phyloP scores from a whole-genome alignment of 2,888 invertebrate species.

The Pomacea canaliculata region DNA sequence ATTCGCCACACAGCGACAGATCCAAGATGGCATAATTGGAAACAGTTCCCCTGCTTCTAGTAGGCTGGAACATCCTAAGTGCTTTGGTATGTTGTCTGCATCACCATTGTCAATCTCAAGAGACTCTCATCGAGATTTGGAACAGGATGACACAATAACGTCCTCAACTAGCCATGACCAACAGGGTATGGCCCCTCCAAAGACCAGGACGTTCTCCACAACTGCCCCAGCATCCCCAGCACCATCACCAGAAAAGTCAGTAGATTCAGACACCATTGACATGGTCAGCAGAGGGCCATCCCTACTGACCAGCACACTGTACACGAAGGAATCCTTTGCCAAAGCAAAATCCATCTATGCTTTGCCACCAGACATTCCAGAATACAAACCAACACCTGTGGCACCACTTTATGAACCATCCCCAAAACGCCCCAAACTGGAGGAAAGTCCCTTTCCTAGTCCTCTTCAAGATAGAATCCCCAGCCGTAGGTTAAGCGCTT shows the following conservation, averaged over 20 bases:
- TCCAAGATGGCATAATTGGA: slow-evolving; percentile 15
- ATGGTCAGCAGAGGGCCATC: background rate
- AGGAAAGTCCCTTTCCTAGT: slow-evolving; percentile 12
- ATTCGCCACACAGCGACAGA: slow-evolving; percentile 18
- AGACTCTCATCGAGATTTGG: slow-evolving; percentile 8
- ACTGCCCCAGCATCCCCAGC: slow-evolving; percentile 3
- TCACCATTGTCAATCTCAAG: background rate
- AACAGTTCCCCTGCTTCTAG: background rate
- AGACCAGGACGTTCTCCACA: background rate
- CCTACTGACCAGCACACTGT: background rate
- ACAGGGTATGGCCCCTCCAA: background rate
- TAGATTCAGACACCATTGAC: slow-evolving; percentile 10
- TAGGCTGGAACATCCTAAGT: background rate
- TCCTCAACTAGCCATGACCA: slow-evolving; percentile 24
- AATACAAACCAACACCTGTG: slow-evolving; percentile 19
- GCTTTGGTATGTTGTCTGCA: background rate
- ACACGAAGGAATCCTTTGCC: slow-evolving; percentile 14
- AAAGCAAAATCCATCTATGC: slow-evolving; percentile 3
- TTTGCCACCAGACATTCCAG: slow-evolving; percentile 20
- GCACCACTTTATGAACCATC: slow-evolving; percentile 3
- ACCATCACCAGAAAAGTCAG: slow-evolving; percentile 16
- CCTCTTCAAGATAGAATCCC: slow-evolving; percentile 3
- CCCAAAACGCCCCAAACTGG: slow-evolving; percentile 16
- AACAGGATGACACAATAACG: slow-evolving; percentile 24
- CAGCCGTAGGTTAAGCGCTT: background rate